A percentile compares a stretch with the other conserved stretches of the same genome.
These are phyloP conservation scores for Zootermopsis nevadensis DNA, from an alignment of 2,888 invertebrate genomes.

Conservation along the genomic window DNA sequence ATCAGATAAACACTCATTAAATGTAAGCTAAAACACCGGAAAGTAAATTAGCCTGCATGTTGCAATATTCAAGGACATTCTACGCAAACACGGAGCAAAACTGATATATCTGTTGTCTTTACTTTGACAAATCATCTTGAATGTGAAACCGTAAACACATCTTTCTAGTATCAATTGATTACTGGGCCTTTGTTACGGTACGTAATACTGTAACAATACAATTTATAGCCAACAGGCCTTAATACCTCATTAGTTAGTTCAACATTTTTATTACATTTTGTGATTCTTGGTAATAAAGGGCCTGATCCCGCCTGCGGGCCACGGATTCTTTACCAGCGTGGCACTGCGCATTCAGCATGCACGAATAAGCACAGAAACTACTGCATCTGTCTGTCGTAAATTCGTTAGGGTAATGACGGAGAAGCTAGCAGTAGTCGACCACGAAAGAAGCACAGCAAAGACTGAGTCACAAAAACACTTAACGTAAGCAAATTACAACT, in stretches of 20 bases:
- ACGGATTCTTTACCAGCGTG: background rate
- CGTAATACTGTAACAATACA: background rate
- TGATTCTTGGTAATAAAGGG: background rate
- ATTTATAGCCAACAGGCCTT: background rate
- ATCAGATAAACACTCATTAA: too few species aligned
- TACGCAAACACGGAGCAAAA: too few species aligned
- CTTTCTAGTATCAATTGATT: background rate
- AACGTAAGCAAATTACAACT: background rate
- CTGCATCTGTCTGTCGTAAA: conserved; percentile 9
- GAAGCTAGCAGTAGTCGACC: conserved; percentile 3
- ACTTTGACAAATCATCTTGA: too few species aligned
- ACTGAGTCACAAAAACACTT: background rate
- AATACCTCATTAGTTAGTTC: background rate
- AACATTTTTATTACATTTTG: background rate
- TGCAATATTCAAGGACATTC: too few species aligned
- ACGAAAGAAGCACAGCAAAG: background rate
- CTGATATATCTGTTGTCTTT: too few species aligned
- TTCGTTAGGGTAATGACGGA: conserved; percentile 16
- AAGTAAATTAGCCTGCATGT: too few species aligned
- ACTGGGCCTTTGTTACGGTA: background rate
- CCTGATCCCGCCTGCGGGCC: background rate
- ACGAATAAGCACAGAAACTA: background rate
- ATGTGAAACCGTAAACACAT: background rate
- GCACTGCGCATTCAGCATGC: background rate
- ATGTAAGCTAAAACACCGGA: too few species aligned